phyloP scores from a whole-genome alignment of 2,888 invertebrate species.

The Sepioteuthis lessoniana region DNA sequence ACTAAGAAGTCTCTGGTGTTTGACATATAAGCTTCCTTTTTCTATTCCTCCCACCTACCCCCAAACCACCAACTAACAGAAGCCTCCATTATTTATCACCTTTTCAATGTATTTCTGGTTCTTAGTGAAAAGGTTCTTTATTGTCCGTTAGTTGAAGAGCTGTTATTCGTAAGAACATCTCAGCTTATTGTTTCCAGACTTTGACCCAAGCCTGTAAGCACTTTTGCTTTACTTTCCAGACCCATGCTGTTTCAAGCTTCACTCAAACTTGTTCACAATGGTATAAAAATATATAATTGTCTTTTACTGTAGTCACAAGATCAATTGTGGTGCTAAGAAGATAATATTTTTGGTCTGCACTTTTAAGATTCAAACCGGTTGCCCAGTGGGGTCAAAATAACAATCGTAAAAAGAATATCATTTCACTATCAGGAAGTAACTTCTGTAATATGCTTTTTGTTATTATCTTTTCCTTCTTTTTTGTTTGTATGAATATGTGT shows the following conservation, averaged over 20 bases:
- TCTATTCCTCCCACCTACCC: not conserved
- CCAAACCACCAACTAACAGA: not conserved
- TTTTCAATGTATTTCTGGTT: not conserved
- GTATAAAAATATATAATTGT: not conserved
- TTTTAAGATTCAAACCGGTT: not conserved
- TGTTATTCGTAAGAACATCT: not conserved
- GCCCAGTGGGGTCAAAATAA: not conserved
- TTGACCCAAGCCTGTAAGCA: not conserved
- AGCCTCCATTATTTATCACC: not conserved
- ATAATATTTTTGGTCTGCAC: constrained; percentile 33
- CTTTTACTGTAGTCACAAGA: not conserved
- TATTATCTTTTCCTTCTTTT: no score
- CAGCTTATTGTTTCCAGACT: not conserved
- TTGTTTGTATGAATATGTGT: no score
- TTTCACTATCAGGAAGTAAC: no score
- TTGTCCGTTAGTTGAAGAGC: not conserved
- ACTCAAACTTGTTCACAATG: not conserved
- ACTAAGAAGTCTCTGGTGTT: constrained; percentile 33
- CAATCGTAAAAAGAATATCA: not conserved
- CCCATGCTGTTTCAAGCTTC: not conserved
- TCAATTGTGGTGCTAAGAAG: constrained; percentile 2
- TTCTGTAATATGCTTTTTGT: no score
- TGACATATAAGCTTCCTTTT: not conserved
- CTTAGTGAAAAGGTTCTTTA: not conserved
- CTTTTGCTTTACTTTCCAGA: not conserved